Evolutionary conservation across 2,113 vertebrate species (phyloP).

Genomic region (Pogonocichla stellata): DNA sequence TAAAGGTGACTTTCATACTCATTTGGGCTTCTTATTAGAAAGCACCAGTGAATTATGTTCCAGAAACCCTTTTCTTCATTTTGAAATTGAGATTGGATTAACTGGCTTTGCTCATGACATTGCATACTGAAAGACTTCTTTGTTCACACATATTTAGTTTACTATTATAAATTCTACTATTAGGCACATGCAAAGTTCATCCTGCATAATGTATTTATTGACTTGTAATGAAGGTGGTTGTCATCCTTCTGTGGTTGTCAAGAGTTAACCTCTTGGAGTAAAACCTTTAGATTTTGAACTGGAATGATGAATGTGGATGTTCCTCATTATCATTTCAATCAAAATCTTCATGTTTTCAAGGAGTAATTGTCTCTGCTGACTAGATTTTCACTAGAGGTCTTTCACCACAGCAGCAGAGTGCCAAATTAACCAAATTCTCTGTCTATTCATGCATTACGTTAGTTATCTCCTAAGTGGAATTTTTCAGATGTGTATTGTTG

Average conservation of each 20-base stretch:
- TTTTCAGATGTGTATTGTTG: not conserved
- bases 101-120: not conserved
- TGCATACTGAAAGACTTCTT: conserved; percentile 8
- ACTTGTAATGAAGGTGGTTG: not conserved
- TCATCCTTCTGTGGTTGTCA: not conserved
- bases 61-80: conserved; percentile 28
- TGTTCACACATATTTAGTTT: not conserved
- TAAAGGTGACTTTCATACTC: conserved; percentile 53
- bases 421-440: not conserved
- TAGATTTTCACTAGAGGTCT: not conserved
- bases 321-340: not conserved
- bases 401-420: not conserved
- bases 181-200: conserved; percentile 4
- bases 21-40: conserved; percentile 59
- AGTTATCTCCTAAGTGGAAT: rapidly evolving
- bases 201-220: not conserved
- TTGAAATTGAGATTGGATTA: conserved; percentile 16
- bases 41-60: conserved; percentile 18
- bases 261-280: not conserved
- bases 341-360: not conserved
- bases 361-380: not conserved
- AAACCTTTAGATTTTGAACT: not conserved
- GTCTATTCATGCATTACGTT: not conserved
- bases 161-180: not conserved
- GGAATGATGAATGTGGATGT: not conserved